These are phyloP conservation scores for Aptenodytes patagonicus DNA, from an alignment of 2,113 vertebrate genomes.

Conservation along the genomic window DNA sequence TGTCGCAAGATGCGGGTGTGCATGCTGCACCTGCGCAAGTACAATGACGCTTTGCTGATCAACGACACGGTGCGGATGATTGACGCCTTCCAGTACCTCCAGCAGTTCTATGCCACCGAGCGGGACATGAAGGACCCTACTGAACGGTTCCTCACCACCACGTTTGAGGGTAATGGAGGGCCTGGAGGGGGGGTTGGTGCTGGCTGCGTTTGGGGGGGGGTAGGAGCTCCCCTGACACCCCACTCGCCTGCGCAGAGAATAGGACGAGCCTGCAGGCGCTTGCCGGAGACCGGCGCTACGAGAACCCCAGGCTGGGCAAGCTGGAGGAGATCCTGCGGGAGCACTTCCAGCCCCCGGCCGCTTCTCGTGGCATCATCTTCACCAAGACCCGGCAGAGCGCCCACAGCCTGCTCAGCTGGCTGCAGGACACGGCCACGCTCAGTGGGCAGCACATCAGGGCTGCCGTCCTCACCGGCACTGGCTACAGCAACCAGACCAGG, in stretches of 20 bases:
- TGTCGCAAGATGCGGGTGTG: conserved; percentile 73
- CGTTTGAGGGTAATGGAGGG: conserved; percentile 76
- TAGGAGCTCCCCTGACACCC: background rate
- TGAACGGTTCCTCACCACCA: conserved; percentile 72
- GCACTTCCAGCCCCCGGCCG: conserved; percentile 62
- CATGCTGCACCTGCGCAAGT: conserved; percentile 84
- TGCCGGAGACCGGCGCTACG: conserved; percentile 24
- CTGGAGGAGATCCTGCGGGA: conserved; percentile 78
- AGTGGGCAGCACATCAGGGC: conserved; percentile 66
- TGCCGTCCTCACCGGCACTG: conserved; percentile 75
- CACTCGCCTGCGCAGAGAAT: conserved; percentile 61
- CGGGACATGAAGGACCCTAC: background rate
- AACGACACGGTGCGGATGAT: conserved; percentile 81
- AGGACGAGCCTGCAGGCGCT: conserved; percentile 45
- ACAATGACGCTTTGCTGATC: conserved; percentile 89
- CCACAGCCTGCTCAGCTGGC: conserved; percentile 82
- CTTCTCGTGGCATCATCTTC: conserved; percentile 84
- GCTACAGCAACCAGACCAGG: conserved; percentile 72
- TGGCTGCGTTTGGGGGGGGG: background rate
- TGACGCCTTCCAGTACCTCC: conserved; percentile 79
- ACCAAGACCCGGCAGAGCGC: conserved; percentile 82
- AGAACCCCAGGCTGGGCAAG: conserved; percentile 84
- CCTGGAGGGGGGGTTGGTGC: background rate
- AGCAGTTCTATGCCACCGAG: conserved; percentile 74
- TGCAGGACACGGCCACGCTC: conserved; percentile 65